These are phyloP conservation scores for Equus quagga DNA, from an alignment of 2,113 vertebrate genomes.

Conservation along the genomic window DNA sequence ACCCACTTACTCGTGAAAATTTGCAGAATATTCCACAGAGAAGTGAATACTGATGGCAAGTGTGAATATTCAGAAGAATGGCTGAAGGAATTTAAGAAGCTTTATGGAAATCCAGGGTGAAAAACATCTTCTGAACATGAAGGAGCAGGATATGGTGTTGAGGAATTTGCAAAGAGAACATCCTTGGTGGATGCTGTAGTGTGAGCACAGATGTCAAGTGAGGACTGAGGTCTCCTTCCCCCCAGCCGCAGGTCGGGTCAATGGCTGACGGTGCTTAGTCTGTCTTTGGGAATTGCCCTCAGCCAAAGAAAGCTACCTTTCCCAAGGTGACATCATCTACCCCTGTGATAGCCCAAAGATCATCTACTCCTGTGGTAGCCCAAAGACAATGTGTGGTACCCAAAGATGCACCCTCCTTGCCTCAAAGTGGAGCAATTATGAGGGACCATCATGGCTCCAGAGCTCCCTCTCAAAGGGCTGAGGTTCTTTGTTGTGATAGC, in stretches of 20 bases:
- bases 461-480: neutral
- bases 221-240: neutral
- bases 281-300: neutral
- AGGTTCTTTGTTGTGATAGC: fast-evolving
- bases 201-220: neutral
- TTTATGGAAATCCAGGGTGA: neutral
- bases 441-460: too few species aligned
- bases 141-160: fast-evolving
- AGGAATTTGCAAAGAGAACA: too few species aligned
- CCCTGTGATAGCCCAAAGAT: neutral
- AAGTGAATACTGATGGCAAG: neutral
- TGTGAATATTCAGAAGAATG: neutral
- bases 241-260: fast-evolving
- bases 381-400: neutral
- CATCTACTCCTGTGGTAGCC: neutral
- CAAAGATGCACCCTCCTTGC: neutral
- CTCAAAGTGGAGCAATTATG: neutral
- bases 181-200: neutral
- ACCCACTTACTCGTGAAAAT: too few species aligned
- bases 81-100: neutral
- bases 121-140: neutral
- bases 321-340: neutral
- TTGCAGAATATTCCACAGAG: neutral
- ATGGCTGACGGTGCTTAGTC: fast-evolving
- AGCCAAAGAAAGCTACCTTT: neutral